A percentile compares a stretch with the other conserved stretches of the same genome.
These are phyloP conservation scores for Gallinago jamesoni DNA, from an alignment of 2,113 vertebrate genomes.

Conservation along the genomic window DNA sequence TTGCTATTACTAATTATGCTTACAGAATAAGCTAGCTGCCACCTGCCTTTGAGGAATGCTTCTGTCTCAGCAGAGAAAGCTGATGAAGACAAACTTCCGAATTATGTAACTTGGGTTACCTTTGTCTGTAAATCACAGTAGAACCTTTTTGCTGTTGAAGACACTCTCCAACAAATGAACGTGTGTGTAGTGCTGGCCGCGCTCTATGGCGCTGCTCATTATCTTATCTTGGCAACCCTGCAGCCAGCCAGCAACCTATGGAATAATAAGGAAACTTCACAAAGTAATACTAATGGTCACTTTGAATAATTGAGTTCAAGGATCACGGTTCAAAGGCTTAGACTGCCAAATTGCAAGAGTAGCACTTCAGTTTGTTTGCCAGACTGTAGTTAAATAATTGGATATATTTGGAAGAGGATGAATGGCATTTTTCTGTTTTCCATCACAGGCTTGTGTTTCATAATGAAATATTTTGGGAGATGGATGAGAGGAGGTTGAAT, in stretches of 20 bases:
- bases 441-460: slow-evolving; percentile 3
- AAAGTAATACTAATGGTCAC: background rate
- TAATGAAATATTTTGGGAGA: slow-evolving; percentile 34
- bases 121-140: background rate
- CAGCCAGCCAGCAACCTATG: background rate
- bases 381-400: slow-evolving; percentile 42
- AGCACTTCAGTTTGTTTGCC: background rate
- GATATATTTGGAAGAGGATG: slow-evolving; percentile 39
- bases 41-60: background rate
- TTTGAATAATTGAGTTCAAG: slow-evolving; percentile 2
- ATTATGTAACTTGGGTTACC: background rate
- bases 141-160: background rate
- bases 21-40: background rate
- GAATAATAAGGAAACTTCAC: background rate
- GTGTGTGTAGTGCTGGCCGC: background rate
- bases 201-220: background rate
- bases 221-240: background rate
- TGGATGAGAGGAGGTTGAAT: background rate
- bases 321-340: slow-evolving; percentile 15
- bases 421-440: slow-evolving; percentile 15
- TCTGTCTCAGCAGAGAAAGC: background rate
- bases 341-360: background rate
- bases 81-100: background rate
- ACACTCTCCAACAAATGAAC: background rate
- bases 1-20: background rate